phyloP scores from a whole-genome alignment of 2,888 invertebrate genomes.

The Exocentrus adspersus region DNA sequence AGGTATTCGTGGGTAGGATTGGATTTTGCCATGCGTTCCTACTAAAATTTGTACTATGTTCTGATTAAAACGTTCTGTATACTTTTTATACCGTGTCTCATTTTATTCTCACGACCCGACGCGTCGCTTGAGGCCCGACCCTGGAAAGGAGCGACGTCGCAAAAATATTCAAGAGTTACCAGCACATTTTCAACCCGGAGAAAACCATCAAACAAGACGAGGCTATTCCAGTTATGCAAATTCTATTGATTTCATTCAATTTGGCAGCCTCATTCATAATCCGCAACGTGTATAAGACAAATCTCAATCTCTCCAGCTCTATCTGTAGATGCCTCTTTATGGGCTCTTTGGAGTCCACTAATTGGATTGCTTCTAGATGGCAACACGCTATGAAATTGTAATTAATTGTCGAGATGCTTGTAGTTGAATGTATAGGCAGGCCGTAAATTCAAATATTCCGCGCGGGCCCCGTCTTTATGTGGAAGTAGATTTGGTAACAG shows the following conservation, averaged over 20 bases:
- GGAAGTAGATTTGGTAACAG: no score
- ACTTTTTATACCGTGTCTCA: no score
- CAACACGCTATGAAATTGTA: conserved; percentile 20
- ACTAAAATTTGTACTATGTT: no score
- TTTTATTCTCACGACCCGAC: no score
- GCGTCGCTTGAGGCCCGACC: no score
- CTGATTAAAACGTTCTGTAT: no score
- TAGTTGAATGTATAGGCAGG: conserved; percentile 9
- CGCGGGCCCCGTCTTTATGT: no score
- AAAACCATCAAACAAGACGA: conserved; percentile 12
- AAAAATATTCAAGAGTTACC: conserved; percentile 12
- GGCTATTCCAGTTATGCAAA: conserved; percentile 40
- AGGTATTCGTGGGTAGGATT: no score
- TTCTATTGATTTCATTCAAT: conserved; percentile 47
- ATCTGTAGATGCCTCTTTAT: conserved; percentile 14
- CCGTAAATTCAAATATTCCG: neutral
- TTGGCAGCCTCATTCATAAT: conserved; percentile 40
- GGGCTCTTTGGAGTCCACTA: conserved; percentile 25
- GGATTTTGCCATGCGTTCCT: no score
- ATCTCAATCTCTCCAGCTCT: conserved; percentile 36
- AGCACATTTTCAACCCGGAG: conserved; percentile 10
- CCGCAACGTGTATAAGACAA: conserved; percentile 40
- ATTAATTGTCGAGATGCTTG: conserved; percentile 25
- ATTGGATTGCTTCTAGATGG: conserved; percentile 30
- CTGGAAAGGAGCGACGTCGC: neutral